Evolutionary conservation across 92 coral and sea anemone genomes (phyloP).

Genomic region (Palythoa caribaeorum): DNA sequence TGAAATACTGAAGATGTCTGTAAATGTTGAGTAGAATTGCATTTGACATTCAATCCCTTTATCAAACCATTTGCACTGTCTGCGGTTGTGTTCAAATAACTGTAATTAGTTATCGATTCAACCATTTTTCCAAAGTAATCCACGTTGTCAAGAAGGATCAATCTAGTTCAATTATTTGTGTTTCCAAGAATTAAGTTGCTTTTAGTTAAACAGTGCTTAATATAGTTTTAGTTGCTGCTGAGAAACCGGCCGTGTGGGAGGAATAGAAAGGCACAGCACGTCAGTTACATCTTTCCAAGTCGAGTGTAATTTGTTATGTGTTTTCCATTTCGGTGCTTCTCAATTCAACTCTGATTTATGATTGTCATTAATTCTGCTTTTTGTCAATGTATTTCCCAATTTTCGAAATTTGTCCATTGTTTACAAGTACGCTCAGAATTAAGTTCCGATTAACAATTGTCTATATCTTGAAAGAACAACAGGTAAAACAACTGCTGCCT

Average conservation of each 20-base stretch:
- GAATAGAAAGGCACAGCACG: background rate
- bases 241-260: background rate
- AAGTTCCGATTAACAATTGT: background rate
- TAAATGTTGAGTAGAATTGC: background rate
- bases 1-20: background rate
- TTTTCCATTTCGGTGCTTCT: conserved; percentile 5
- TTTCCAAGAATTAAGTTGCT: background rate
- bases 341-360: background rate
- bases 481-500: background rate
- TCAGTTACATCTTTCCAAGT: background rate
- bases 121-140: background rate
- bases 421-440: background rate
- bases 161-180: background rate
- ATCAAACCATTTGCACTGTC: background rate
- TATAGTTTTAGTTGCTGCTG: background rate
- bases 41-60: background rate
- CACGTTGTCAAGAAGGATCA: background rate
- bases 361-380: background rate
- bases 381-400: background rate
- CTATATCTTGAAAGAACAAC: background rate
- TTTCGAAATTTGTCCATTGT: background rate
- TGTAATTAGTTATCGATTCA: background rate
- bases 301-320: too few species aligned
- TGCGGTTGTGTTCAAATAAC: background rate
- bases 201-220: background rate